A percentile compares a stretch with the other conserved stretches of the same genome.
These are phyloP conservation scores for Stenurella melanura DNA, from an alignment of 2,888 invertebrate genomes.

Conservation along the genomic window DNA sequence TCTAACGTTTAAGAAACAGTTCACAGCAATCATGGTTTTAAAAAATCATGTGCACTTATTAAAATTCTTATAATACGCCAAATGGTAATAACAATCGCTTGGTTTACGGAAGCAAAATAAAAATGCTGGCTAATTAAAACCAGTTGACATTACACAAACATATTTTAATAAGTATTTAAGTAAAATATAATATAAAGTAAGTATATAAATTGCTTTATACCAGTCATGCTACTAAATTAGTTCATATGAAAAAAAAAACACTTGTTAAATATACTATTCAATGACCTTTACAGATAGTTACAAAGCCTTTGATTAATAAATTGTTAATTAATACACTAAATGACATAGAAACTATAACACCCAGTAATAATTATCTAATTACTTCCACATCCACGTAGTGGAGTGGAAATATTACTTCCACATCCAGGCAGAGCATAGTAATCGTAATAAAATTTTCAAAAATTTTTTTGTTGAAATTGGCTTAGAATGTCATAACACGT, in stretches of 20 bases:
- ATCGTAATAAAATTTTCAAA: no score
- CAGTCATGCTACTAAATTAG: slow-evolving; percentile 28
- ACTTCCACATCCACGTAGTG: no score
- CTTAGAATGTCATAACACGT: no score
- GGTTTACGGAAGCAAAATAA: slow-evolving; percentile 1
- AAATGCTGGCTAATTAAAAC: not conserved
- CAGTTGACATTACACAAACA: slow-evolving; percentile 6
- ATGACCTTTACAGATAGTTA: slow-evolving; percentile 14
- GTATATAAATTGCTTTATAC: not conserved
- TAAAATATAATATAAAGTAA: not conserved
- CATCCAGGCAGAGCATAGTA: no score
- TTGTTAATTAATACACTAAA: not conserved
- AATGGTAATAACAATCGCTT: not conserved
- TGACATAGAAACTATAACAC: no score
- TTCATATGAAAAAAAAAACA: not conserved
- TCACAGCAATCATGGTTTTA: no score
- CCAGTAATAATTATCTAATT: no score
- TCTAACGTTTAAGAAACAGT: no score
- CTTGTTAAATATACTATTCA: not conserved
- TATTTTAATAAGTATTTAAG: not conserved
- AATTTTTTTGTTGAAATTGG: no score
- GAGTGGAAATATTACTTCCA: no score
- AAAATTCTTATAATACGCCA: no score
- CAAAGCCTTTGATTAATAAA: slow-evolving; percentile 14
- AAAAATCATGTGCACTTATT: no score